Evolutionary conservation across 2,113 vertebrate species (phyloP), one percentile per base, ranked within the genome.

Genomic region (Oceanodroma tethys): DNA sequence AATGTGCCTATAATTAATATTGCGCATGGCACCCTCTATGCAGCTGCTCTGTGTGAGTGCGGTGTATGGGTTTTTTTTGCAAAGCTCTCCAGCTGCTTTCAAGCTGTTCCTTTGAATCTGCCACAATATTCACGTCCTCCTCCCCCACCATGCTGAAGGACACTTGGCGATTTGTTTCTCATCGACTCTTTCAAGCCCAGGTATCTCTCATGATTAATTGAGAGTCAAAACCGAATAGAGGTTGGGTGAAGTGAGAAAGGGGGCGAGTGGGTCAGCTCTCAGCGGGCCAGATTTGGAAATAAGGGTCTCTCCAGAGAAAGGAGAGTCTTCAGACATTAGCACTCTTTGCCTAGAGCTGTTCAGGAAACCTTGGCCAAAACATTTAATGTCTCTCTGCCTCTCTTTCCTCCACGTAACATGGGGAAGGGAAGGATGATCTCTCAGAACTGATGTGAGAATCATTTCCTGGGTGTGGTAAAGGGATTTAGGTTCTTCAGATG

Each of bases 31-130:
- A 94, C 91, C 90, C 87, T 93, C 93, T 67, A 17, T 81, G 93
- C 93, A 95, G 81, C 90, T 95, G 93, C 88, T 96, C 56, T 81
- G 13, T 76, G 52, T 72, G 70, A 59, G 50, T 65, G 74, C 1
- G 0, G 55, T 59, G 43, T 34, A 34, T 16, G 50, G 70, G 5
- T 0, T 17, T 73, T 40, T 88, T 94, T 56, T 81, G 50, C 82
- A 81, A 84, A 81, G 82, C 82, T 93, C 81, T 97, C 92, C 94
- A 97, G 94, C 91, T 97, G 94, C 86, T 97, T 95, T 97, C 94
- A 95, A 97, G 94, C 95, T 92, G 86, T 90, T 97, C 73, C 71
- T 97, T 96, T 96, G 94, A 96, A 84, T 95, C 43, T 86, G 78
- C 78, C 86, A 90, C 60, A 94, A 43, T 90, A 87, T 92, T 88